phyloP scores from a whole-genome alignment of 2,888 invertebrate species.

The Ormyrus rosae region DNA sequence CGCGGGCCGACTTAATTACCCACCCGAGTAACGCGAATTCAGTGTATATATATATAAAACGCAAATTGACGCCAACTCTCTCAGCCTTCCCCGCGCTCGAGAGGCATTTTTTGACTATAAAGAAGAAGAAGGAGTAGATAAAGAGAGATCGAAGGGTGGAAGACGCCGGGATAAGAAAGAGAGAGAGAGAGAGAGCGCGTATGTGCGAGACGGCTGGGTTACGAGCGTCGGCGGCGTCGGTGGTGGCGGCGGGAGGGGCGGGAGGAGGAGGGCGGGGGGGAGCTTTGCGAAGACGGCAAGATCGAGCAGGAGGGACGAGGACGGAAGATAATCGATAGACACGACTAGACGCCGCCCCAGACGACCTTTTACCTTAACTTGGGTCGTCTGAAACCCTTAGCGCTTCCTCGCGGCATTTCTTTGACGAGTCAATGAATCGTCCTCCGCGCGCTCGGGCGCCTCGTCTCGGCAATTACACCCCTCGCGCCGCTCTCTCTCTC shows the following conservation, averaged over 20 bases:
- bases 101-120: not conserved
- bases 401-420: constrained; percentile 67
- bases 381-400: constrained; percentile 62
- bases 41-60: no score
- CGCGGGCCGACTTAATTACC: no score
- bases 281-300: constrained; percentile 62
- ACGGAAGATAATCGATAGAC: constrained; percentile 76
- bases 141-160: constrained; percentile 44
- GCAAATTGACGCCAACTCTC: no score
- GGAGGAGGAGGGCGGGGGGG: constrained; percentile 40
- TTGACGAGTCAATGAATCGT: constrained; percentile 37
- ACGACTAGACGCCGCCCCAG: constrained; percentile 76
- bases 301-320: constrained; percentile 70
- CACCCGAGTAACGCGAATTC: no score
- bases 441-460: not conserved
- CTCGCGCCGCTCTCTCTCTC: no score
- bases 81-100: no score
- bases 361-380: constrained; percentile 74
- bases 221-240: constrained; percentile 1
- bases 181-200: constrained; percentile 28
- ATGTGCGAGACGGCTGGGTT: constrained; percentile 44
- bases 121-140: not conserved
- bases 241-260: constrained; percentile 10
- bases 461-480: not conserved
- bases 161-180: constrained; percentile 10